Base-by-base conservation (phyloP, 2,113 vertebrate genomes). In the Rhinopomastus cyanomelas region DNA sequence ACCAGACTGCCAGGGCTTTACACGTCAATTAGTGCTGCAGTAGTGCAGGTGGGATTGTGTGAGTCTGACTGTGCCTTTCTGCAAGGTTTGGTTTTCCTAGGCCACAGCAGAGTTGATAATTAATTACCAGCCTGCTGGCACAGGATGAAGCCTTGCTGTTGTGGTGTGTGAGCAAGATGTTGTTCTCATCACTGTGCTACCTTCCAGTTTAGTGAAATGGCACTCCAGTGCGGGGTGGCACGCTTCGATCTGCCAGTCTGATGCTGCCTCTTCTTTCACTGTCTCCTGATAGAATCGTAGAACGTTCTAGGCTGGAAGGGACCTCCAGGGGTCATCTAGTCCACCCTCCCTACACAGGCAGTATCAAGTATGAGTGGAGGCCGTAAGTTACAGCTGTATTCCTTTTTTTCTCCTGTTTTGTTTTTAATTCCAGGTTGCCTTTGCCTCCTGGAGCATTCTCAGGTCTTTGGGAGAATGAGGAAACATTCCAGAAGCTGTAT, bases 381-480 rank as follows among this genome's bases (percentile, higher is more conserved):
- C 4, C 17, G 11, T 64, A 19, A 49, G 6, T 42, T n/a, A n/a
- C n/a, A n/a, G n/a, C n/a, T n/a, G n/a, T n/a, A n/a, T n/a, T n/a
- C n/a, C n/a, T n/a, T n/a, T n/a, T 3, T 91, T 81, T 6, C 2
- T 8, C 62, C 29, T 79, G 10, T 29, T 95, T 32, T 42, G 39
- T 92, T 77, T 94, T 96, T 84, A 73, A 77, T 94, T 67, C 81
- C 91, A 99, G 99, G 92, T 97, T 99, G 16, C 99, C 99, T 83
- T 97, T 99, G 83, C 98, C 99, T 64, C 99, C 99, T 26, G 99
- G 99, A 68, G 97, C 98, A 7, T 98, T 99, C 18, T 94, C 98
- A 15, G 98, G 98, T 71, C 98, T 99, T 91, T 99, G 99, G 99
- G 97, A 99, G 97, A 99, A 99, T 97, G 86, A 96, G 20, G 97